Conservation (phyloP, 2,797 vertebrate genomes). For the Microchirus variegatus region DNA sequence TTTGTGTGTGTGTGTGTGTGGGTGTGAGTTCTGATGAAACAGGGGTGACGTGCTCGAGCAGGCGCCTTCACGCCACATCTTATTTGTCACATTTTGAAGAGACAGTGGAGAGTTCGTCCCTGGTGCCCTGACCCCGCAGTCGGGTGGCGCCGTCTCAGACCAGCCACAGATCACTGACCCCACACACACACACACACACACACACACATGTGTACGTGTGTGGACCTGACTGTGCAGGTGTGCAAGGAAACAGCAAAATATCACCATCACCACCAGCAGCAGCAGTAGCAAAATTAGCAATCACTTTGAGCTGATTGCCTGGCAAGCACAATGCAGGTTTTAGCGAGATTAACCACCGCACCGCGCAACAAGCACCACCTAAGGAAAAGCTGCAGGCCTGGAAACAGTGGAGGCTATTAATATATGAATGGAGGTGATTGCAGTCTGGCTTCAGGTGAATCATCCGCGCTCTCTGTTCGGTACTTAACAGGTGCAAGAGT, state of each 20-base stretch:
- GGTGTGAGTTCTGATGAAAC: slow-evolving; percentile 30
- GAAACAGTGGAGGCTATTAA: slow-evolving; percentile 50
- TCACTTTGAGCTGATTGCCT: slow-evolving; percentile 44
- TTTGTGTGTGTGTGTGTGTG: slow-evolving; percentile 23
- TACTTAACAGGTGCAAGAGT: slow-evolving; percentile 56
- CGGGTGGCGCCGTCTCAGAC: slow-evolving; percentile 27
- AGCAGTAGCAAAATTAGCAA: slow-evolving; percentile 21
- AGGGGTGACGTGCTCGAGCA: slow-evolving; percentile 50
- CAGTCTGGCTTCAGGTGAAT: slow-evolving; percentile 60
- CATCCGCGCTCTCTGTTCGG: slow-evolving; percentile 45
- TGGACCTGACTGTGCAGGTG: slow-evolving; percentile 1
- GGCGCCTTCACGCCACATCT: slow-evolving; percentile 61
- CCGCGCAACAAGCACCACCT: slow-evolving; percentile 11
- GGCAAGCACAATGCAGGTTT: slow-evolving; percentile 14
- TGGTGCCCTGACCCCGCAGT: slow-evolving; percentile 60
- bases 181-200: no score
- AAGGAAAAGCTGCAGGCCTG: slow-evolving; percentile 35
- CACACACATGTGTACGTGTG: no score
- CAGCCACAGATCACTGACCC: slow-evolving; percentile 52
- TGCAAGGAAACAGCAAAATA: slow-evolving; percentile 25
- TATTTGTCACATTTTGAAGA: slow-evolving; percentile 68
- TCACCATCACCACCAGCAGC: neutral
- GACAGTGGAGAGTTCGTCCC: slow-evolving; percentile 48
- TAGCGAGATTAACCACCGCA: slow-evolving; percentile 2
- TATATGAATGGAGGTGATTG: slow-evolving; percentile 66